Percentiles rank a stretch among this genome's conserved stretches.
These are phyloP conservation scores for Rhombomys opimus DNA, from an alignment of 2,113 vertebrate genomes.

Conservation along the genomic window DNA sequence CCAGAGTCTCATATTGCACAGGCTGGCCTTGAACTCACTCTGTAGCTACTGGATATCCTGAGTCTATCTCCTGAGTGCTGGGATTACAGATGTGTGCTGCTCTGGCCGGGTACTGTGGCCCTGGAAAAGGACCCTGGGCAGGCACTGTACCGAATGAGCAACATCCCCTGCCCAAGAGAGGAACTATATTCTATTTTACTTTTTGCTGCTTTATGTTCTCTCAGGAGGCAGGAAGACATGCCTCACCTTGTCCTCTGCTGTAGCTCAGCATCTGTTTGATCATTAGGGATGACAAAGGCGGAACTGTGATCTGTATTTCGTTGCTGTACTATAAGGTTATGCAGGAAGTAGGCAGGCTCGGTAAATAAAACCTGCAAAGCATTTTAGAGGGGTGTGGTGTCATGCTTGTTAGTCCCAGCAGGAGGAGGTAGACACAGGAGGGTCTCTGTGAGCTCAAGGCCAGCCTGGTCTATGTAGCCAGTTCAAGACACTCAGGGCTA, in stretches of 20 bases:
- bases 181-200: background rate
- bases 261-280: background rate
- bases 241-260: accelerated
- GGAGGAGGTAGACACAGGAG: background rate
- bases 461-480: background rate
- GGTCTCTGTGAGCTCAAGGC: background rate
- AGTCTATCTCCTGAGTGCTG: background rate
- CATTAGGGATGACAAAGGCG: background rate
- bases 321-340: background rate
- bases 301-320: background rate
- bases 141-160: background rate
- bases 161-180: background rate
- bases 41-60: background rate
- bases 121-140: background rate
- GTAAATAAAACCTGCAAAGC: background rate
- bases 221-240: background rate
- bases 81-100: background rate
- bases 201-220: background rate
- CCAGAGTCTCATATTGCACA: background rate
- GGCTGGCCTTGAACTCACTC: background rate
- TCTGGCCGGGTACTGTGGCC: background rate
- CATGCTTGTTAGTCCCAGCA: background rate
- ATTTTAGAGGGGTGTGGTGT: background rate
- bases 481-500: background rate
- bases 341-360: background rate